A percentile compares a stretch with the other conserved stretches of the same genome.
phyloP scores from a whole-genome alignment of 2,888 invertebrate species.

The Ophioninae sp. region DNA sequence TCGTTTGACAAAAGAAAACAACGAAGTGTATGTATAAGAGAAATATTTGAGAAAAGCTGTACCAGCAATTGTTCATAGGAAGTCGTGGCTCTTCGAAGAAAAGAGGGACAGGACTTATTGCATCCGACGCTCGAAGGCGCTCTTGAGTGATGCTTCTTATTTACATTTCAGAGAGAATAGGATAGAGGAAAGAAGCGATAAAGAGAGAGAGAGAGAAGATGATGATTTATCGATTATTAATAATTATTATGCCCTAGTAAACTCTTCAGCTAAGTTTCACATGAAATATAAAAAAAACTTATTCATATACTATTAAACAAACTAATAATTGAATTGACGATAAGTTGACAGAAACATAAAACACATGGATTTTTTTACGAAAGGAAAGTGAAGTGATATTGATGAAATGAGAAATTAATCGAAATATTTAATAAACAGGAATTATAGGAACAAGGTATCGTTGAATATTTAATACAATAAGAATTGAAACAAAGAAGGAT shows the following conservation, averaged over 20 bases:
- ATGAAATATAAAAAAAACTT: not conserved
- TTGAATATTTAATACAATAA: not conserved
- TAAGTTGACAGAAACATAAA: not conserved
- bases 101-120: slow-evolving; percentile 37
- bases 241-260: not conserved
- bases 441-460: not conserved
- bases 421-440: not conserved
- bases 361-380: too few species aligned
- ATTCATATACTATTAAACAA: not conserved
- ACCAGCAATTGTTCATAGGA: not conserved
- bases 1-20: slow-evolving; percentile 8
- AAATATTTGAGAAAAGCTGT: not conserved
- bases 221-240: not conserved
- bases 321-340: not conserved
- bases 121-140: slow-evolving; percentile 33
- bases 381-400: too few species aligned
- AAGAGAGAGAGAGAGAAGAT: not conserved
- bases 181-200: slow-evolving; percentile 5
- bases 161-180: slow-evolving; percentile 16
- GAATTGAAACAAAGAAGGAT: not conserved
- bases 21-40: not conserved
- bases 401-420: not conserved
- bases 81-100: slow-evolving; percentile 9
- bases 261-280: not conserved
- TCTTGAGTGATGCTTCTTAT: slow-evolving; percentile 41